These are phyloP conservation scores for Crocuta crocuta DNA, from an alignment of 2,113 vertebrate species.

Conservation along the genomic window DNA sequence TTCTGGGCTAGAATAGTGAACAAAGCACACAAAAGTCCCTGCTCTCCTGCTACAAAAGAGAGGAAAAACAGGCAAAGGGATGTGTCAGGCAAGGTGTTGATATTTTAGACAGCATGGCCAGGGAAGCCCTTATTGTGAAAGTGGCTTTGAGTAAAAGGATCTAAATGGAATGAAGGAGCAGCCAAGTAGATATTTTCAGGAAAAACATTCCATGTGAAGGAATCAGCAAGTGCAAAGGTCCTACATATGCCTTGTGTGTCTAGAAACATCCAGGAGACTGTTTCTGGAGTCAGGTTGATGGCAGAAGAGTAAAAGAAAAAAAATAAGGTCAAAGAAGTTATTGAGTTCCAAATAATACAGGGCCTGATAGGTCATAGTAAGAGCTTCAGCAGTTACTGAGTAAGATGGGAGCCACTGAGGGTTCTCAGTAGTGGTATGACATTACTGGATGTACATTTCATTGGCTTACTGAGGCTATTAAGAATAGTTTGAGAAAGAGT, in stretches of 20 bases:
- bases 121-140: background rate
- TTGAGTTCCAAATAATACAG: background rate
- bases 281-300: background rate
- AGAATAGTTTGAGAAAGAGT: background rate
- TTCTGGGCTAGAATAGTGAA: background rate
- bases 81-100: background rate
- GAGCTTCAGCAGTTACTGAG: background rate
- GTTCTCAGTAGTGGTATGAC: background rate
- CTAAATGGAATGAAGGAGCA: background rate
- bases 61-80: background rate
- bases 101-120: background rate
- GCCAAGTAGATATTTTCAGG: background rate
- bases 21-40: background rate
- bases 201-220: background rate
- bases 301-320: conserved; percentile 5
- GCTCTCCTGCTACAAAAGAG: background rate
- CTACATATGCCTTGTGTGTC: background rate
- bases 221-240: background rate
- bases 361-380: background rate
- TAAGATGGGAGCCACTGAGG: background rate
- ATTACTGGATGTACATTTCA: background rate
- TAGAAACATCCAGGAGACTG: background rate
- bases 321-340: background rate
- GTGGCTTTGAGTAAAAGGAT: background rate
- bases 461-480: background rate